phyloP scores from a whole-genome alignment of 2,797 vertebrate species.

The Phoeniculus purpureus region DNA sequence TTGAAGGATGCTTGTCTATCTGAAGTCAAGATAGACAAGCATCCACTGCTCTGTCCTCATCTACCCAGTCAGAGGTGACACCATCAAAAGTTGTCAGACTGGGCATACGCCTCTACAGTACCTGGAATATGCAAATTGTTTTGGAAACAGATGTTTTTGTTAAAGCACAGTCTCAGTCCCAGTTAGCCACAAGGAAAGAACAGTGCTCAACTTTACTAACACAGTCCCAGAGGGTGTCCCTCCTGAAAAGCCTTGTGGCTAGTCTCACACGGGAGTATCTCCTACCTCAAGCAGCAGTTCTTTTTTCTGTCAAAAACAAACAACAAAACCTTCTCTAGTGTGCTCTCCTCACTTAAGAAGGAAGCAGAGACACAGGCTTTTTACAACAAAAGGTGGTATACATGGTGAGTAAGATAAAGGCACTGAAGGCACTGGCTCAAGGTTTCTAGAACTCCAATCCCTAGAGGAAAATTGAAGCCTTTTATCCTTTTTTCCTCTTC shows the following conservation, averaged over 20 bases:
- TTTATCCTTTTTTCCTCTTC: background rate
- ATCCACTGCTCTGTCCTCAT: too few relatives aligned
- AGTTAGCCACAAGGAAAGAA: background rate
- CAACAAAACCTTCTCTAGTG: background rate
- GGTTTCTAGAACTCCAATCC: background rate
- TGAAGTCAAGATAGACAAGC: too few relatives aligned
- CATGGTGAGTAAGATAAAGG: background rate
- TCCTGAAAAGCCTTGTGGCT: background rate
- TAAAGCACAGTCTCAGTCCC: background rate
- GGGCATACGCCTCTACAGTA: background rate
- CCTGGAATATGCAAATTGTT: background rate
- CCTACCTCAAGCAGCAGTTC: background rate
- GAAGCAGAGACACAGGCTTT: background rate
- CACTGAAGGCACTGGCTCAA: fast-evolving
- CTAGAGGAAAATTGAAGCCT: background rate
- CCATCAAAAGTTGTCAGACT: too few relatives aligned
- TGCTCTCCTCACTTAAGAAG: background rate
- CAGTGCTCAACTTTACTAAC: fast-evolving
- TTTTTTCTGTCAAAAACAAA: background rate
- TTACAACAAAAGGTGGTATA: background rate
- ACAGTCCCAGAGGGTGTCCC: fast-evolving
- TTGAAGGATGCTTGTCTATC: too few relatives aligned
- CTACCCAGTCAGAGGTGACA: too few relatives aligned
- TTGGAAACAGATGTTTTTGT: background rate
- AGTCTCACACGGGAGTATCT: background rate